phyloP scores from a whole-genome alignment of 2,888 invertebrate genomes.

The Siphlonurus alternatus region DNA sequence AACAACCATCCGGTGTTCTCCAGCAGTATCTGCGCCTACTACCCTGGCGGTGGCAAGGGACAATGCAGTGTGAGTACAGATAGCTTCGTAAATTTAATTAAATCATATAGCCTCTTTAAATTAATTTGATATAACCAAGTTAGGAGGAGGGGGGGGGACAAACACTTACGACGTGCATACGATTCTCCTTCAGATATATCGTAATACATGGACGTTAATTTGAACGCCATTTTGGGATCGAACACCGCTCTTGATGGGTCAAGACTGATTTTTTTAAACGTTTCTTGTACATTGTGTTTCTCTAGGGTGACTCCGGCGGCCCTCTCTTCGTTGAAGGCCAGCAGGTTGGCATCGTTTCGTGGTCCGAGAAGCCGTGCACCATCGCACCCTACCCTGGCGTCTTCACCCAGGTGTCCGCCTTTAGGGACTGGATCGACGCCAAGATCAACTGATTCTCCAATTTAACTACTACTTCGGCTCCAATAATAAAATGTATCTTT shows the following conservation, averaged over 20 bases:
- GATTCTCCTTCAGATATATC: too few relatives aligned
- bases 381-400: conserved; percentile 28
- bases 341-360: conserved; percentile 29
- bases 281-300: too few relatives aligned
- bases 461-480: too few relatives aligned
- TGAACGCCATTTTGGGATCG: too few relatives aligned
- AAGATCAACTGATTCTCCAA: neutral
- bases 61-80: conserved; percentile 25
- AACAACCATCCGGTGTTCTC: neutral
- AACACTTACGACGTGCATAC: too few relatives aligned
- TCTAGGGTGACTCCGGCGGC: conserved; percentile 4
- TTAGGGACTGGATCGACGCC: conserved; percentile 11
- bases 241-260: too few relatives aligned
- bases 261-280: too few relatives aligned
- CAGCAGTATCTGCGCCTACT: conserved; percentile 28
- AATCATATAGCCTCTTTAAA: too few relatives aligned
- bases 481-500: too few relatives aligned
- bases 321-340: conserved; percentile 16
- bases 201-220: too few relatives aligned
- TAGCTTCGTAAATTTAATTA: neutral
- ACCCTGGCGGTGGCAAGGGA: conserved; percentile 28
- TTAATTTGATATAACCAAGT: too few relatives aligned
- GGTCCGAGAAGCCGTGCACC: conserved; percentile 30
- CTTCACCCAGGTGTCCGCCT: conserved; percentile 26
- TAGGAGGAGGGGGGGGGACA: too few relatives aligned